A percentile compares a stretch with the other conserved stretches of the same genome.
These are phyloP conservation scores for Campoletis sonorensis DNA, from an alignment of 1,140 invertebrate genomes.

Conservation along the genomic window DNA sequence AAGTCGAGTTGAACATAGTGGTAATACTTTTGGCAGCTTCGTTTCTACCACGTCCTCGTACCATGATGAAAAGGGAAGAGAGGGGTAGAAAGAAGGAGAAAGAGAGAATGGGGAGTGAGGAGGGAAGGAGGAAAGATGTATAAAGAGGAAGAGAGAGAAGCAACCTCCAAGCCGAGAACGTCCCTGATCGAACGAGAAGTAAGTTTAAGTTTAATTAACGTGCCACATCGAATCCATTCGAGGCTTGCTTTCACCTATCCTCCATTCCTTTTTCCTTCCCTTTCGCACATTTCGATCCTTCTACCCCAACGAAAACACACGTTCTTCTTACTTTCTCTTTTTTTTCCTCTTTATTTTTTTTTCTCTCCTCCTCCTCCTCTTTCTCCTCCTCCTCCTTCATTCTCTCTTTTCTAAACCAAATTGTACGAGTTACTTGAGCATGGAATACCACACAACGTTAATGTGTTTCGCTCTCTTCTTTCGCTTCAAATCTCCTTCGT, in stretches of 20 bases:
- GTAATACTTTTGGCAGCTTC: conserved; percentile 70
- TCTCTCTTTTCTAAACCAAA: conserved; percentile 8
- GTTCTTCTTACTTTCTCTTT: neutral
- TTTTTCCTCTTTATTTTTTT: neutral
- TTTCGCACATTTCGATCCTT: conserved; percentile 16
- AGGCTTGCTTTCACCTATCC: conserved; percentile 54
- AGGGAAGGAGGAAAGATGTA: neutral
- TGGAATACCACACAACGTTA: conserved; percentile 5
- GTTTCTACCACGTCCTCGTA: conserved; percentile 48
- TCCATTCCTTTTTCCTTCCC: conserved; percentile 17
- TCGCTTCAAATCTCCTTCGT: neutral
- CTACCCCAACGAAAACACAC: conserved; percentile 22
- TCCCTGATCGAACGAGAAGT: conserved; percentile 54
- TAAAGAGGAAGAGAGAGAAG: neutral
- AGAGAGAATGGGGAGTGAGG: neutral
- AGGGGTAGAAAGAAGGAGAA: neutral
- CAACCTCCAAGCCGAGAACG: conserved; percentile 53
- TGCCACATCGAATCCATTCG: conserved; percentile 68
- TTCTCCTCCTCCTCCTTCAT: neutral
- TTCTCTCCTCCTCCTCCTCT: neutral
- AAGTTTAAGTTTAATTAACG: conserved; percentile 74
- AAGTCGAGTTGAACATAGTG: conserved; percentile 26
- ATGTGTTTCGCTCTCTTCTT: neutral
- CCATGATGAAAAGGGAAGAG: conserved; percentile 25
- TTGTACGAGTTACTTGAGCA: conserved; percentile 10